Percentiles rank a stretch among this genome's conserved stretches.
Evolutionary conservation across 2,797 vertebrate species (phyloP).

Genomic region (Paguma larvata): DNA sequence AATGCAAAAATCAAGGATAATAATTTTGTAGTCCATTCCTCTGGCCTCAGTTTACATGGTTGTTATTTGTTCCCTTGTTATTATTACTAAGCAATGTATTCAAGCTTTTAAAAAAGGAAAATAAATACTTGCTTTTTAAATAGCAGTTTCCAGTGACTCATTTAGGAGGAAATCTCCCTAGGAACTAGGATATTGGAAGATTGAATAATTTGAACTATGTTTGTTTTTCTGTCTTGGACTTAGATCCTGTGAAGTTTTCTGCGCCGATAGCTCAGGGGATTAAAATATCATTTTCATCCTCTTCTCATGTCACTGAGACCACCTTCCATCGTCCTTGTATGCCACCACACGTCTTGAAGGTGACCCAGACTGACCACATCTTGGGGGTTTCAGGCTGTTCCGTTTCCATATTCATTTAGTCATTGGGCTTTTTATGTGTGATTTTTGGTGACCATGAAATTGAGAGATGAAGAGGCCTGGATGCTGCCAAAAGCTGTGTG

Average conservation of each 20-base stretch:
- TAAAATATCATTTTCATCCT: not conserved
- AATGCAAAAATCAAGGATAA: not conserved
- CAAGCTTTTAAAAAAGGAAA: slow-evolving; percentile 47
- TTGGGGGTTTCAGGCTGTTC: not conserved
- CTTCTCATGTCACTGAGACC: not conserved
- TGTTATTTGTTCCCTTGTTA: slow-evolving; percentile 36
- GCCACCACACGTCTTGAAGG: not conserved
- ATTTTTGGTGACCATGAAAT: slow-evolving; percentile 69
- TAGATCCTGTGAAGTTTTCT: not conserved
- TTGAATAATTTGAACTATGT: slow-evolving; percentile 17
- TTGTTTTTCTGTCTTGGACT: slow-evolving; percentile 59
- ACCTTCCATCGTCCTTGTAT: not conserved
- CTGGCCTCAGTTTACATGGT: not conserved
- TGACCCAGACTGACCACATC: slow-evolving; percentile 39
- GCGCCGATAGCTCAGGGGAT: not conserved
- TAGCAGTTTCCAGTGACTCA: slow-evolving; percentile 68
- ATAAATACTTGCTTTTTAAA: slow-evolving; percentile 60
- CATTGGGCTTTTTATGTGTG: slow-evolving; percentile 64
- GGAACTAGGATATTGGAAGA: slow-evolving; percentile 50
- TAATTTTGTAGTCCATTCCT: not conserved
- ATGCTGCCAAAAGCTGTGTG: not conserved
- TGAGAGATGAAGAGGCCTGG: slow-evolving; percentile 44
- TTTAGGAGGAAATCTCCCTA: slow-evolving; percentile 60
- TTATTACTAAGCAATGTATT: slow-evolving; percentile 36
- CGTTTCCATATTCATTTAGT: slow-evolving; percentile 60